Evolutionary conservation across 2,113 vertebrate species (phyloP).

Genomic region (Echinops telfairi): DNA sequence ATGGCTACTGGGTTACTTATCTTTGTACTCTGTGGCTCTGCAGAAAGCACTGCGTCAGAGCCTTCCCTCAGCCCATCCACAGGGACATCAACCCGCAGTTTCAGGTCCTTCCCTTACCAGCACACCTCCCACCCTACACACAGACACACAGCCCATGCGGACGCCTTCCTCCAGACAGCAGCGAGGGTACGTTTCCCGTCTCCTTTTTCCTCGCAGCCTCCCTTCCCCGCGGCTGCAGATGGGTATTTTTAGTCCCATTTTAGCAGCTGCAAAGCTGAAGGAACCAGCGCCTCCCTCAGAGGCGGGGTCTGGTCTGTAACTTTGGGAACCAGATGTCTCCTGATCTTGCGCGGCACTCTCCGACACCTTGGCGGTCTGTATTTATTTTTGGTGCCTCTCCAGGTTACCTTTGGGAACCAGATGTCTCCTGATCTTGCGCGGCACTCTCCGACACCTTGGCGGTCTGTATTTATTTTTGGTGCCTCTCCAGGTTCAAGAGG

Average conservation of each 20-base stretch:
- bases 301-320: neutral
- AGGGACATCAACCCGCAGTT: neutral
- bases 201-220: neutral
- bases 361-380: neutral
- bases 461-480: no score
- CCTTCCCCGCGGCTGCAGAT: neutral
- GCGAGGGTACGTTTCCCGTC: fast-evolving
- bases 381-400: neutral
- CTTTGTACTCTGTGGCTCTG: fast-evolving
- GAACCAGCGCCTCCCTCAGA: neutral
- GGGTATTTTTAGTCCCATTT: neutral
- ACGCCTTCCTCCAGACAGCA: neutral
- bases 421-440: fast-evolving
- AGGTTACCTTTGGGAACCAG: fast-evolving
- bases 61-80: no score
- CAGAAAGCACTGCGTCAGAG: neutral
- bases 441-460: neutral
- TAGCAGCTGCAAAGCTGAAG: neutral
- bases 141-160: neutral
- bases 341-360: no score
- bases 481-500: neutral
- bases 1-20: neutral
- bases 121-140: fast-evolving
- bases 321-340: fast-evolving
- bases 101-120: neutral